Evolutionary conservation across 1,140 invertebrate genomes (phyloP).

Genomic region (Luehdorfia chinensis): DNA sequence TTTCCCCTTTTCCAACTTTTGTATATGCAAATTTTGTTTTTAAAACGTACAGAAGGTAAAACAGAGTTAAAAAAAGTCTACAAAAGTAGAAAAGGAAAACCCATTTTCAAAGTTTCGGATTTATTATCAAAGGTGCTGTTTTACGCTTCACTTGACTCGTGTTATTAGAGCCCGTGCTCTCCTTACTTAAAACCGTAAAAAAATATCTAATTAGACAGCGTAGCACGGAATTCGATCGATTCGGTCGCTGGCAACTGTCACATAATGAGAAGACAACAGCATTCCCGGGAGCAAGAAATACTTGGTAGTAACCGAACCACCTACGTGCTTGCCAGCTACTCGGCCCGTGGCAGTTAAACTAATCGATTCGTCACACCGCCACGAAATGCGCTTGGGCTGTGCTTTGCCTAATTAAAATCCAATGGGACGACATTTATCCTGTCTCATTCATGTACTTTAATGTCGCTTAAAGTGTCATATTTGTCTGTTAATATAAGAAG

Average conservation of each 20-base stretch:
- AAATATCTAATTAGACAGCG: conserved; percentile 56
- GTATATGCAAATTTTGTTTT: conserved; percentile 25
- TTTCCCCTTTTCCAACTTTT: conserved; percentile 31
- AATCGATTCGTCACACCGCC: conserved; percentile 64
- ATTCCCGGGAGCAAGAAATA: conserved; percentile 51
- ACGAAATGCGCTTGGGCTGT: conserved; percentile 57
- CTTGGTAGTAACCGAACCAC: conserved; percentile 52
- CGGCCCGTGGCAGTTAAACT: conserved; percentile 51
- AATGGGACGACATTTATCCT: conserved; percentile 55
- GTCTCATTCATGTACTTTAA: conserved; percentile 42
- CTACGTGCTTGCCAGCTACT: conserved; percentile 49
- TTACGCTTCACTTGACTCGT: conserved; percentile 21
- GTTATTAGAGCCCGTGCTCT: conserved; percentile 38
- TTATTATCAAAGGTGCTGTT: conserved; percentile 14
- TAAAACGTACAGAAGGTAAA: conserved; percentile 9
- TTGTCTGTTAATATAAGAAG: too few relatives aligned
- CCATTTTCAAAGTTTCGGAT: conserved; percentile 10
- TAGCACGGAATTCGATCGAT: conserved; percentile 49
- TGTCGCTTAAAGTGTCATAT: conserved; percentile 47
- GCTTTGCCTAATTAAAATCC: conserved; percentile 70
- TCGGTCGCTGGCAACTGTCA: conserved; percentile 45
- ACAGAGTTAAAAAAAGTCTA: conserved; percentile 5
- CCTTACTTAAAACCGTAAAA: conserved; percentile 40
- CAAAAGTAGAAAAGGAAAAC: conserved; percentile 12
- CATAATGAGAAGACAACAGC: conserved; percentile 54